A percentile compares a stretch with the other conserved stretches of the same genome.
Evolutionary conservation across 1,140 invertebrate species (phyloP).

Genomic region (Eriocheir sinensis): DNA sequence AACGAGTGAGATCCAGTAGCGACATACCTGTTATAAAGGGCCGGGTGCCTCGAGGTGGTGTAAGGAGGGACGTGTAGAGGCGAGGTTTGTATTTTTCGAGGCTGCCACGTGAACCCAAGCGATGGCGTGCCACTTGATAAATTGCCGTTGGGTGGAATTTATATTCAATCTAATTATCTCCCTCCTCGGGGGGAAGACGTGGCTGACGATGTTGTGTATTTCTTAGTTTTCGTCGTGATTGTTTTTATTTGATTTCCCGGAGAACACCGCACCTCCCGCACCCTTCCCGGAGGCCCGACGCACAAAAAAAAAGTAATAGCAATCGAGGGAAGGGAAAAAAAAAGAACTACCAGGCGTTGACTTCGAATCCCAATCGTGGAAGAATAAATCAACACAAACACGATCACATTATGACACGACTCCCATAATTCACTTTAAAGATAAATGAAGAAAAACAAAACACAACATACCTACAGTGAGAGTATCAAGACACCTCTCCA

Average conservation of each 20-base stretch:
- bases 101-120: neutral
- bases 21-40: neutral
- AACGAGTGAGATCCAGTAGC: neutral
- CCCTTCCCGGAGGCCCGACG: too few species aligned
- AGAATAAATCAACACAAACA: too few species aligned
- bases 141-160: neutral
- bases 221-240: neutral
- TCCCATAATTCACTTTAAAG: too few species aligned
- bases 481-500: too few species aligned
- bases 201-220: neutral
- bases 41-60: neutral
- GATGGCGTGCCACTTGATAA: neutral
- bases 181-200: neutral
- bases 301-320: too few species aligned
- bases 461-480: too few species aligned
- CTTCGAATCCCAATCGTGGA: too few species aligned
- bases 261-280: too few species aligned
- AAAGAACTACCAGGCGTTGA: too few species aligned
- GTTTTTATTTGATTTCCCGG: neutral
- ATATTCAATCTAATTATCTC: conserved; percentile 18
- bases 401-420: too few species aligned
- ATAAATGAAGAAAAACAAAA: too few species aligned
- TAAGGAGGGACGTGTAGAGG: neutral
- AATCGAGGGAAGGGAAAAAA: too few species aligned
- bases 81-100: neutral